Conservation (phyloP, 2,113 vertebrate genomes). For the Progne subis region DNA sequence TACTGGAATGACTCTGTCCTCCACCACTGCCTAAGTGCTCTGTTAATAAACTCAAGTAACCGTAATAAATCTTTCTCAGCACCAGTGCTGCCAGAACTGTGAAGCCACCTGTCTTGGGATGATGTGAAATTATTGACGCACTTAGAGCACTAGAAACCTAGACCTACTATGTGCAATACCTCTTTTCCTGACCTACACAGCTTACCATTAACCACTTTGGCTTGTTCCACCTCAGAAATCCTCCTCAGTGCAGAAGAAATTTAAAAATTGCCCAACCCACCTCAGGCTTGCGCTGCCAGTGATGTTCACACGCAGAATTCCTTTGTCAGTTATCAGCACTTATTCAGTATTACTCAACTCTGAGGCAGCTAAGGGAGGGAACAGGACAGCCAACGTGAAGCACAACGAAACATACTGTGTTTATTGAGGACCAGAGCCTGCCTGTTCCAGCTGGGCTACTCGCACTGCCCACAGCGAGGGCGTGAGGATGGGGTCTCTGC, state of each 20-base stretch:
- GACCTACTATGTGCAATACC: background rate
- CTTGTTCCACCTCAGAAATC: background rate
- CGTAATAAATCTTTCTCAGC: background rate
- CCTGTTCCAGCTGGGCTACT: background rate
- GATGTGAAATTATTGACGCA: background rate
- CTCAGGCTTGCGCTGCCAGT: background rate
- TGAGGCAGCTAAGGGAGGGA: background rate
- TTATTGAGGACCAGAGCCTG: background rate
- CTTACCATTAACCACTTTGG: background rate
- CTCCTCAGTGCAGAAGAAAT: background rate
- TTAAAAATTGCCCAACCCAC: background rate
- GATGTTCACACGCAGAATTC: background rate
- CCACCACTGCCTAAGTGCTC: background rate
- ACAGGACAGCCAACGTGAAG: background rate
- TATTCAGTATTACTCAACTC: background rate
- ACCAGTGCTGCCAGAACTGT: background rate
- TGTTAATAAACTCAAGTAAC: background rate
- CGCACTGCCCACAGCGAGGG: rapidly evolving
- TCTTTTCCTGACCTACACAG: background rate
- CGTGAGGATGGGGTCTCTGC: background rate
- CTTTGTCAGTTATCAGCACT: background rate
- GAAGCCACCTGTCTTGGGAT: background rate
- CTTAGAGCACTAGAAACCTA: background rate
- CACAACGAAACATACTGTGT: rapidly evolving
- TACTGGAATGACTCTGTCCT: background rate